Base-by-base conservation (phyloP, 2,888 invertebrate genomes). In the Galerucella pusilla region DNA sequence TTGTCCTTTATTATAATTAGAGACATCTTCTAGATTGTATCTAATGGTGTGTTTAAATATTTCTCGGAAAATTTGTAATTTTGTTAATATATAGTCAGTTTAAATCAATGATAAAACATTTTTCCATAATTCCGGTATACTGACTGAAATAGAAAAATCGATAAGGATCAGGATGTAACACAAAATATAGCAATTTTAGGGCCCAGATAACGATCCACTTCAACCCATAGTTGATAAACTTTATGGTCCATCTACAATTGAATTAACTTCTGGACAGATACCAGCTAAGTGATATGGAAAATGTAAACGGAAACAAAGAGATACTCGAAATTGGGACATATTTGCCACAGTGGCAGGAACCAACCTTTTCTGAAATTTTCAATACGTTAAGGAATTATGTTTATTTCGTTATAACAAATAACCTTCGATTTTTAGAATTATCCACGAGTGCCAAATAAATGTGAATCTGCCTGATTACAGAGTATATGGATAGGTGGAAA, bases 211-310 rank as follows among this genome's bases (percentile, higher is more conserved):
- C 63, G 42, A 79, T 75, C 75, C 69, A 67, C 67, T 68, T 61
- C 52, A 81, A 75, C 78, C 79, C 78, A 28, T 28, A 79, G 78
- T 80, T 80, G 81, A 82, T 78, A 80, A 82, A 80, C 76, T 81
- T 82, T 82, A 83, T 81, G 82, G 81, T 78, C 81, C 83, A 81
- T 82, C 80, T 76, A 78, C 78, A 80, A 82, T 82, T 77, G 82
- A 80, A 81, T 83, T 82, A 82, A 79, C 80, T 79, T 81, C 81
- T 82, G 81, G 81, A 80, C 80, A 78, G 80, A 76, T 78, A 80
- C 81, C 81, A 81, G 77, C 81, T 75, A 79, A 82, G 80, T 81
- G 79, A 79, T 81, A 81, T 80, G 83, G 83, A 83, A 82, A 82
- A 82, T 83, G 79, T 81, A 71, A 66, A 65, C 67, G 59, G 71